A percentile compares a stretch with the other conserved stretches of the same genome.
Evolutionary conservation across 2,797 vertebrate species (phyloP).

Genomic region (Megaceryle alcyon): DNA sequence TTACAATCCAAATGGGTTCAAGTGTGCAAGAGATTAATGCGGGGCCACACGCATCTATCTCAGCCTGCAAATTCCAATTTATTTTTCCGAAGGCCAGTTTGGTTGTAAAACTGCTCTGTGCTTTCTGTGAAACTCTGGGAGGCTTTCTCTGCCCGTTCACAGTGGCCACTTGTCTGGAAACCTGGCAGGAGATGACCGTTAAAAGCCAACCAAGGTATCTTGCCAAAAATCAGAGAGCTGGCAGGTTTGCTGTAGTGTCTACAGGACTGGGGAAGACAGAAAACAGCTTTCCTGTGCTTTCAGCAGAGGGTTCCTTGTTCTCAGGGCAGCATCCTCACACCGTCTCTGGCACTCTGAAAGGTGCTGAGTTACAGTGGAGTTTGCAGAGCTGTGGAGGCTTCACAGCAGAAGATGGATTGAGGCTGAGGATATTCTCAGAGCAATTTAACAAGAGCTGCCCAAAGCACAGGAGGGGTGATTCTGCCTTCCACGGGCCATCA

Average conservation of each 20-base stretch:
- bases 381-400: neutral
- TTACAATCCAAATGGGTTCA: neutral
- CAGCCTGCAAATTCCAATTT: neutral
- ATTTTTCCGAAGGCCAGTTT: neutral
- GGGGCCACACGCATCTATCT: neutral
- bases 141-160: neutral
- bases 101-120: neutral
- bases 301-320: neutral
- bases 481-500: neutral
- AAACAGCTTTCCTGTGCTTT: neutral
- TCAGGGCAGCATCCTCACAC: neutral
- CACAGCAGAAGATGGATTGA: neutral
- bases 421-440: neutral
- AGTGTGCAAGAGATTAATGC: neutral
- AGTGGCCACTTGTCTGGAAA: neutral
- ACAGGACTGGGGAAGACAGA: fast-evolving
- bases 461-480: neutral
- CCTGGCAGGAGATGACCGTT: neutral
- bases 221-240: neutral
- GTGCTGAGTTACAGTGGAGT: neutral
- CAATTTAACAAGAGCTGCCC: neutral
- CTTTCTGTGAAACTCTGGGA: neutral
- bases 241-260: neutral
- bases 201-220: neutral
- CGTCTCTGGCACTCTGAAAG: neutral